Conservation (phyloP, 2,888 invertebrate species). For the Serripes groenlandicus region DNA sequence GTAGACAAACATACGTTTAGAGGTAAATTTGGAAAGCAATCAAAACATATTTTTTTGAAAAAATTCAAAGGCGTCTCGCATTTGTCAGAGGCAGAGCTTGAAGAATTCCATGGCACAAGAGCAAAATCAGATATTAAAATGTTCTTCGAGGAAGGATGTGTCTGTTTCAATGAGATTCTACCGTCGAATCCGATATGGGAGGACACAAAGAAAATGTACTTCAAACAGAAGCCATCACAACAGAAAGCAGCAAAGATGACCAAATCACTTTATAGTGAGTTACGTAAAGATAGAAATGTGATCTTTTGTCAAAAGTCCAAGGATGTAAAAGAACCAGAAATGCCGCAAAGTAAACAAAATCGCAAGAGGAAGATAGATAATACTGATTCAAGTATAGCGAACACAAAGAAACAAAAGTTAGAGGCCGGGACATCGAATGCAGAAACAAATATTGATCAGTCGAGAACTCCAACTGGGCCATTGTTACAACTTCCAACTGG, state of each 20-base stretch:
- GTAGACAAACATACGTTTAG: constrained; percentile 57
- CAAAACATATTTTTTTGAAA: constrained; percentile 44
- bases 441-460: background rate
- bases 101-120: constrained; percentile 49
- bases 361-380: background rate
- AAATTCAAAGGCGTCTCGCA: constrained; percentile 34
- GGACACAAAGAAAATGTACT: constrained; percentile 39
- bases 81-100: constrained; percentile 20
- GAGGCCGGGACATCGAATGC: background rate
- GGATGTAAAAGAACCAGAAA: background rate
- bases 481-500: constrained; percentile 54
- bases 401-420: background rate
- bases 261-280: constrained; percentile 17
- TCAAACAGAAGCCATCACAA: constrained; percentile 31
- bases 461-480: constrained; percentile 21
- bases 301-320: background rate
- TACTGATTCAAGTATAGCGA: background rate
- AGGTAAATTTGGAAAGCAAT: constrained; percentile 53
- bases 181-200: constrained; percentile 51
- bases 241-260: constrained; percentile 50
- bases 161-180: constrained; percentile 55
- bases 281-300: constrained; percentile 5
- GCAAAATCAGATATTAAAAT: constrained; percentile 32
- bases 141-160: constrained; percentile 51
- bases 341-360: too few relatives aligned